These are phyloP conservation scores for Dryomyza anilis DNA, from an alignment of 2,888 invertebrate genomes.

Conservation along the genomic window DNA sequence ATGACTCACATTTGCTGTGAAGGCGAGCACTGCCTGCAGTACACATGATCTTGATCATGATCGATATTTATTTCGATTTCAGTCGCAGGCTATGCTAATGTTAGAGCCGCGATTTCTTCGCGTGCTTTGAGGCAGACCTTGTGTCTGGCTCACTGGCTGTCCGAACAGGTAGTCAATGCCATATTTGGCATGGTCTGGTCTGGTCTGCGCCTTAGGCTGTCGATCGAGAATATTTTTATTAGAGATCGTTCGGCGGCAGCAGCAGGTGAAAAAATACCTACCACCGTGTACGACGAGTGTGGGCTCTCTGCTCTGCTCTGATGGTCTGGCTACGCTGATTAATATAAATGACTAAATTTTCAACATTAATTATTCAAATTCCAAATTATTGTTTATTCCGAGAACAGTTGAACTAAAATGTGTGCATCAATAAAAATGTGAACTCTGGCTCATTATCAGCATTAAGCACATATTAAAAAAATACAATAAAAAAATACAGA, in stretches of 20 bases:
- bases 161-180: not conserved
- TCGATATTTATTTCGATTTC: slow-evolving; percentile 1
- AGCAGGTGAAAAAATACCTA: not conserved
- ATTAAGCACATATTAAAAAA: no score
- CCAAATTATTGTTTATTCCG: not conserved
- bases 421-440: no score
- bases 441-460: no score
- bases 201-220: no score
- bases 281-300: slow-evolving; percentile 5
- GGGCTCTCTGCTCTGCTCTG: not conserved
- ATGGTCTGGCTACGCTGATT: no score
- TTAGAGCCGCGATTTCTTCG: not conserved
- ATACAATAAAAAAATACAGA: no score
- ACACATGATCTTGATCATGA: slow-evolving; percentile 4
- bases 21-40: not conserved
- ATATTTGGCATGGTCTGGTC: not conserved
- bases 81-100: not conserved
- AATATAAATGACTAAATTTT: slow-evolving; percentile 17
- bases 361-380: not conserved
- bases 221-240: no score
- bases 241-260: not conserved
- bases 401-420: no score
- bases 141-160: not conserved
- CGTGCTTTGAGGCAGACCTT: not conserved
- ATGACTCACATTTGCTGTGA: not conserved